These are phyloP conservation scores for Oncorhynchus kisutch DNA, from an alignment of 2,113 vertebrate species.

Conservation along the genomic window DNA sequence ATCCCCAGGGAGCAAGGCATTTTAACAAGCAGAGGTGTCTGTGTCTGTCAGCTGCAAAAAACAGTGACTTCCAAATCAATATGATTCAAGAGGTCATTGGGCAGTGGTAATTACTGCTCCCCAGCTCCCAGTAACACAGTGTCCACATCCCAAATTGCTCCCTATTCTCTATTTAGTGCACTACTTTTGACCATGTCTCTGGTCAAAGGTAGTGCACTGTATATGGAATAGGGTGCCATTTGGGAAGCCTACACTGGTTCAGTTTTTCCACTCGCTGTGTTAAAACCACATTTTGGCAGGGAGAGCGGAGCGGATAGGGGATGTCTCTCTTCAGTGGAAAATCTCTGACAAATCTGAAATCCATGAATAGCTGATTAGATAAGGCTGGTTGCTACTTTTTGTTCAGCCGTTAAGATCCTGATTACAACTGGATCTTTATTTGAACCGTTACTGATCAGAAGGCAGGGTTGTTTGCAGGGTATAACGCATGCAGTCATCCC, in stretches of 20 bases:
- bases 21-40: too few relatives aligned
- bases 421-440: not conserved
- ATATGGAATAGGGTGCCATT: too few relatives aligned
- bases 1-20: not conserved
- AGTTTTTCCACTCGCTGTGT: constrained; percentile 6
- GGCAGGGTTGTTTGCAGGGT: constrained; percentile 4
- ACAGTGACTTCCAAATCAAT: constrained; percentile 35
- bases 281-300: constrained; percentile 22
- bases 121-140: not conserved
- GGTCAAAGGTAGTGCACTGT: too few relatives aligned
- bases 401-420: constrained; percentile 1
- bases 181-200: too few relatives aligned
- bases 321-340: constrained; percentile 8
- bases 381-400: not conserved
- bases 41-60: not conserved
- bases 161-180: too few relatives aligned
- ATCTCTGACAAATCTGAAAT: constrained; percentile 6
- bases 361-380: constrained; percentile 1
- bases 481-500: not conserved
- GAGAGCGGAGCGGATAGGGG: constrained; percentile 2
- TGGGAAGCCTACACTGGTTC: constrained; percentile 5
- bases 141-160: too few relatives aligned
- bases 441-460: constrained; percentile 7
- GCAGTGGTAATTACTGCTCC: constrained; percentile 37
- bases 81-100: constrained; percentile 35